Base-by-base conservation (phyloP, 2,888 invertebrate species). In the Theretra japonica region DNA sequence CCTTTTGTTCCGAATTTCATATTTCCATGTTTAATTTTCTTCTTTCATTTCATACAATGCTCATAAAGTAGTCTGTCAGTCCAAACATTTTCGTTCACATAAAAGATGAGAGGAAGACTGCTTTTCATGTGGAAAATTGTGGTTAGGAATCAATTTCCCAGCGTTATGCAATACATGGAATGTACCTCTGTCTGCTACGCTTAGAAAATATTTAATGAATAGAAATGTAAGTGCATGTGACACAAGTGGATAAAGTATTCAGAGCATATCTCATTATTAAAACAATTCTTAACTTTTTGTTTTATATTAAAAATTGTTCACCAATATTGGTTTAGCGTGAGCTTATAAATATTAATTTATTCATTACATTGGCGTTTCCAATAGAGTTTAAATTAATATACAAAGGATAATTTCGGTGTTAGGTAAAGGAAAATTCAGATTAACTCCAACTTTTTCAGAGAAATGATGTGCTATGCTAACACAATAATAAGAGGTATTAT, bases 131-230 rank as follows among this genome's bases (percentile, higher is more conserved):
- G 30, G 19, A 21, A 30, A n/a, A 56, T 62, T 23, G 48, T 62
- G 33, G 62, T 21, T 62, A 53, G 33, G 50, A 65, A 53, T 60
- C 30, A 33, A 23, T 56, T 33, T 56, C 30, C n/a, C 19, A 7
- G 23, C 30, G 62, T 56, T 65, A 33, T 65, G 33, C 56, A 30
- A 25, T 17, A 53, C 56, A 30, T 53, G 30, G 15, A 21, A 28
- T 50, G 30, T 23, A 71, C 25, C 0, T 48, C 62, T 33, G 62
- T 65, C 62, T 65, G 56, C 19, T 80, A 82, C 83, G 82, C 82
- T 82, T 82, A 81, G 85, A 82, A 86, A 78, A 84, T 86, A 86
- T 87, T 87, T 87, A 88, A 89, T 89, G 88, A 88, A 84, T 84
- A 86, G 82, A 84, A 86, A 85, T 82, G 83, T 81, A 83, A 81